Percentiles rank a stretch among this genome's conserved stretches.
These are phyloP conservation scores for Macrocentrus cingulum DNA, from an alignment of 1,140 invertebrate genomes.

Conservation along the genomic window DNA sequence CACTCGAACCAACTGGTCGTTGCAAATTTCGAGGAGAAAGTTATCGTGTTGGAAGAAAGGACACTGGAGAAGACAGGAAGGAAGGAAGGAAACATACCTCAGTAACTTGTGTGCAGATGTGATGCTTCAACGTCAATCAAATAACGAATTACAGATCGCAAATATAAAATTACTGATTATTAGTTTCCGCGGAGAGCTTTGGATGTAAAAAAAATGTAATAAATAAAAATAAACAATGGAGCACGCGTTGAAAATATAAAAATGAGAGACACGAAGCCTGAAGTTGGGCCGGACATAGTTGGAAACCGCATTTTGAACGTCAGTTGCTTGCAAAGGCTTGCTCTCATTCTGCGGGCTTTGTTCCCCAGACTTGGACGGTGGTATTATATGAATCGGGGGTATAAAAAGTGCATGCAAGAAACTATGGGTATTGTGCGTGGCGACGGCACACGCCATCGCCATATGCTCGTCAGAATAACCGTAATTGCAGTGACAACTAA, in stretches of 20 bases:
- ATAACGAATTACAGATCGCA: not conserved
- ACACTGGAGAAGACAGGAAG: not conserved
- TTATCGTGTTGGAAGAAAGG: conserved; percentile 9
- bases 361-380: too few species aligned
- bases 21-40: conserved; percentile 12
- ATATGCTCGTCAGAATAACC: conserved; percentile 50
- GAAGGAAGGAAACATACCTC: not conserved
- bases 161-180: too few species aligned
- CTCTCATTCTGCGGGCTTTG: conserved; percentile 30
- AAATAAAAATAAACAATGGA: conserved; percentile 28
- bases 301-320: conserved; percentile 49
- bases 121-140: not conserved
- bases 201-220: conserved; percentile 1
- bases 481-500: conserved; percentile 42
- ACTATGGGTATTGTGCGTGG: conserved; percentile 47
- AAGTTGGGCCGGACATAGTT: conserved; percentile 41
- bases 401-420: conserved; percentile 41
- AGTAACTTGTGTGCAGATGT: not conserved
- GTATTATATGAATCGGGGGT: conserved; percentile 2
- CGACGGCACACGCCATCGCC: conserved; percentile 48
- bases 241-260: conserved; percentile 11
- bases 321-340: conserved; percentile 52
- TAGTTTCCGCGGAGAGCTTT: not conserved
- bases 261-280: not conserved
- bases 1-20: conserved; percentile 16